Evolutionary conservation across 2,888 invertebrate genomes (phyloP), one percentile per base, ranked within the genome.

Genomic region (Epinotia ramella): DNA sequence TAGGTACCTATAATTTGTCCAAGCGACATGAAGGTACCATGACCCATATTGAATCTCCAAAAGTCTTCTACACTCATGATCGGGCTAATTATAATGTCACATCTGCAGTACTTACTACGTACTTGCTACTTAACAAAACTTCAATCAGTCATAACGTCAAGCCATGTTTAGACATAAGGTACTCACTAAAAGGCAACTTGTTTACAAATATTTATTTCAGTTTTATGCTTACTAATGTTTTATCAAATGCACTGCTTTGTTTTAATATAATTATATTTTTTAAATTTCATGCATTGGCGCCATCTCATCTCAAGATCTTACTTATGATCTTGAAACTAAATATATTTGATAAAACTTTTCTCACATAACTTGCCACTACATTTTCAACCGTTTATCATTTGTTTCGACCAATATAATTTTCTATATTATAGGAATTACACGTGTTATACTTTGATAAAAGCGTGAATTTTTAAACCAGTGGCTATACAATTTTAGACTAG

Each of bases 121-220:
- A 53, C n/a, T n/a, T 53, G 53, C n/a, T 53, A 53, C 53, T 53
- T 53, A 13, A 53, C n/a, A 53, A 16, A n/a, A 53, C n/a, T 6
- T n/a, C 16, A 53, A 53, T 53, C 53, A 53, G 13, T n/a, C n/a
- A n/a, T 53, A 73, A 77, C 75, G 81, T 81, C 76, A 84, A 86
- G 87, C 86, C 82, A 82, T 80, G 81, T 79, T 76, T 78, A 66
- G 65, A 65, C 40, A 60, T 66, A 75, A 84, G 84, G 83, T 86
- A 87, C 84, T 84, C 78, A 84, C 88, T 89, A 88, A 85, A 89
- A 89, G 89, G 89, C 89, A 89, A 87, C 88, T 86, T 82, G 85
- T 87, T 86, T 72, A 76, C 67, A 76, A 59, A 67, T 63, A n/a
- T 64, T 44, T 40, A 24, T 9, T 18, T 56, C 56, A 40, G 75